Percentiles rank a stretch among this genome's conserved stretches.
These are phyloP conservation scores for Andrena hattorfiana DNA, from an alignment of 2,888 invertebrate species.

Conservation along the genomic window DNA sequence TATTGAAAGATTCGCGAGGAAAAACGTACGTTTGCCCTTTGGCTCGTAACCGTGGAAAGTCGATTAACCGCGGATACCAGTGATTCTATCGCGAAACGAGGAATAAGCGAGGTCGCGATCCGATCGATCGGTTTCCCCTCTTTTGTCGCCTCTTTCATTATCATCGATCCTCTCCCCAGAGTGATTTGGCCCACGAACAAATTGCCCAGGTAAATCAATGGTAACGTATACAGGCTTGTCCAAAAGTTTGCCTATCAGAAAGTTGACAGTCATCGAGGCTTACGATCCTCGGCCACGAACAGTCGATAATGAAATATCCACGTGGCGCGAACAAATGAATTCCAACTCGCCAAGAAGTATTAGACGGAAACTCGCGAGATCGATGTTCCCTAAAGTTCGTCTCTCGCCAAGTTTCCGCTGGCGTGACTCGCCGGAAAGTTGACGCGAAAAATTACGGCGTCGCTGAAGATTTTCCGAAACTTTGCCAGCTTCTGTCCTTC, in stretches of 20 bases:
- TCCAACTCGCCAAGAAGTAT: slow-evolving; percentile 16
- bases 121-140: background rate
- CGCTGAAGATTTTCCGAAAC: background rate
- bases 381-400: slow-evolving; percentile 10
- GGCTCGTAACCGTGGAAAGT: background rate
- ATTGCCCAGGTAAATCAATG: slow-evolving; percentile 22
- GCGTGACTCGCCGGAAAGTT: background rate
- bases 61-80: background rate
- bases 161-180: background rate
- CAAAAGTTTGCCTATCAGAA: slow-evolving; percentile 36
- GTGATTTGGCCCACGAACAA: background rate
- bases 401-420: background rate
- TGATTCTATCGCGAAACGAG: background rate
- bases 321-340: slow-evolving; percentile 18
- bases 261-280: slow-evolving; percentile 35
- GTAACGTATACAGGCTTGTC: background rate
- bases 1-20: background rate
- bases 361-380: background rate
- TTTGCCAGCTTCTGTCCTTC: background rate
- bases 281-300: slow-evolving; percentile 3
- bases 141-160: slow-evolving; percentile 6
- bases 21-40: background rate
- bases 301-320: slow-evolving; percentile 45
- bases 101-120: background rate
- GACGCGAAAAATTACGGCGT: background rate